Conservation (phyloP, 2,797 vertebrate genomes). For the Streptopelia turtur region DNA sequence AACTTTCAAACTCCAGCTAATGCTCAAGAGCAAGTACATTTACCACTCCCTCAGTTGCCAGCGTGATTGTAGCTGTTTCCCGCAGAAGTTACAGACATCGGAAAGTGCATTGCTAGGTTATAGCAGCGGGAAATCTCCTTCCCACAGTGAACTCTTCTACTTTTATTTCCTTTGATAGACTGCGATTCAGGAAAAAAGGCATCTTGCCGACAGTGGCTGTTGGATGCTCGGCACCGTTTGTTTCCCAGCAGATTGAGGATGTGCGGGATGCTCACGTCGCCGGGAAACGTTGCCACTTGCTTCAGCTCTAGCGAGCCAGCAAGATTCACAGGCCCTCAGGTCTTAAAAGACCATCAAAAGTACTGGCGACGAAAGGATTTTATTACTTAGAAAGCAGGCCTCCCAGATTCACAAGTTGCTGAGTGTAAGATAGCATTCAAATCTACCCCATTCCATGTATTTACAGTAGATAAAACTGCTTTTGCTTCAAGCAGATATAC, state of each 20-base stretch:
- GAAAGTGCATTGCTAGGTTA: not conserved
- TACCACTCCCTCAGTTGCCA: not conserved
- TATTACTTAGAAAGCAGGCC: not conserved
- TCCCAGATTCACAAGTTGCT: not conserved
- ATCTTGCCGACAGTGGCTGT: not conserved
- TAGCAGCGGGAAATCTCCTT: slow-evolving; percentile 23
- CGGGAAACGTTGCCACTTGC: not conserved
- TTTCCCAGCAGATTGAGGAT: not conserved
- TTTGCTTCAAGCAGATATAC: not conserved
- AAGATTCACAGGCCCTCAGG: not conserved
- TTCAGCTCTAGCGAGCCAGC: not conserved
- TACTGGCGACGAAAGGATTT: not conserved
- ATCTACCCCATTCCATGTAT: not conserved
- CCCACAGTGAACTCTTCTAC: not conserved
- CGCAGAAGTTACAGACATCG: not conserved
- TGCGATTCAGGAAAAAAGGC: not conserved
- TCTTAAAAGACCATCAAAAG: not conserved
- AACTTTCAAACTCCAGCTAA: not conserved
- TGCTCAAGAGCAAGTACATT: not conserved
- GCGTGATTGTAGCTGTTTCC: not conserved
- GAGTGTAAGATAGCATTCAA: not conserved
- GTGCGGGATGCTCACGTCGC: not conserved
- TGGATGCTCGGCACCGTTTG: not conserved
- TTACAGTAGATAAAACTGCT: not conserved
- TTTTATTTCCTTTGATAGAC: not conserved